Evolutionary conservation across 2,113 vertebrate genomes (phyloP), one percentile per base, ranked within the genome.

Genomic region (Hippocampus zosterae): DNA sequence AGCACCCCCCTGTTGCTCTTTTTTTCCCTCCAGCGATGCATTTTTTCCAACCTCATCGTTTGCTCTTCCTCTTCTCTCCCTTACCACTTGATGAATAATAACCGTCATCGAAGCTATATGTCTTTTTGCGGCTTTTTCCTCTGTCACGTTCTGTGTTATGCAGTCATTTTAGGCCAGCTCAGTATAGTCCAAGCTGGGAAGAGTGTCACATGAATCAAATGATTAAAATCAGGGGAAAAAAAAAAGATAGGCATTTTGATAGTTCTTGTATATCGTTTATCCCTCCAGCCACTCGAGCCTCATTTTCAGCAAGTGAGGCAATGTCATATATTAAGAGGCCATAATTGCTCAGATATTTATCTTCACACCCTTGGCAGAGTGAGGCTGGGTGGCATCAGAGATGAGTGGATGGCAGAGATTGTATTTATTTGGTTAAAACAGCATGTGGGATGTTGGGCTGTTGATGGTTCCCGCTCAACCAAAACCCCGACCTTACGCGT

Each of bases 261-360:
- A 48, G 4, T 59, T 59, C 57, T 29, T 16, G 12, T 6, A 27
- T 40, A 61, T 9, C 1, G 18, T 61, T 9, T 33, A 21, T 8
- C 33, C 67, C 27, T 33, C 41, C 69, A 37, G 60, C 67, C 40
- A 41, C 10, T 53, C 41, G 46, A 60, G 46, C 62, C 67, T 42
- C 56, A 0, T 61, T 62, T 57, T 9, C 73, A 64, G 70, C 52
- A 72, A 80, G 27, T 68, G 16, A 55, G 70, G 25, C 74, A 84
- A 87, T 82, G 85, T 87, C 83, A 88, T 80, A 85, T 84, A 86
- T 85, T 85, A 87, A 84, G 79, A 84, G 77, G 73, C 63, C 66
- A 62, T 88, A 80, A 81, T 77, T 70, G 57, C 68, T 70, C 70
- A 69, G 75, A 81, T 77, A 81, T 86, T 81, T 83, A 85, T 88